Base-by-base conservation (phyloP, 2,113 vertebrate species). In the Gnathonemus longibarbis region DNA sequence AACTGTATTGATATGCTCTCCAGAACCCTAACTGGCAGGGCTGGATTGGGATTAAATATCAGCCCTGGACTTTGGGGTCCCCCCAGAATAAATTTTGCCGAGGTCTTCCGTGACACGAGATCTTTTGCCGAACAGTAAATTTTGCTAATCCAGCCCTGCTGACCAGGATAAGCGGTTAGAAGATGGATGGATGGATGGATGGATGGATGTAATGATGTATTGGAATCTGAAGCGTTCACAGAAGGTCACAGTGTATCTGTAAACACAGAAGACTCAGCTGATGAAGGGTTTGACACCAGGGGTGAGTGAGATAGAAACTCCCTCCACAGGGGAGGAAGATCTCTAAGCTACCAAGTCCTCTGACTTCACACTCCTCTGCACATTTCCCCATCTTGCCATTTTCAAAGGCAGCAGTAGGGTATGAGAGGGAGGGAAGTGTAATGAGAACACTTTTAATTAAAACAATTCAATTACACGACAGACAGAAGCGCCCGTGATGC, bases 401-500 rank as follows among this genome's bases (percentile, higher is more conserved):
- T 87, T 27, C 49, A 87, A 17, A 35, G 50, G n/a, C 27, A 42
- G 86, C 74, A 56, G 46, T 11, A 35, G 49, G 8, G 35, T 80
- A 17, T 31, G 24, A 27, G n/a, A 87, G 86, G 35, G 50, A 56
- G 50, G 11, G 52, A 56, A 17, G 1, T 35, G 15, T 87, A 35
- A 87, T 52, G 24, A 17, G n/a, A 39, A 39, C 35, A 58, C 15
- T 39, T 50, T 88, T 66, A 74, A 88, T 48, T 27, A 88, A 27
- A 27, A 70, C 27, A 88, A 70, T 70, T 58, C 45, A 74, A 66
- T 48, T 49, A 70, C 45, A 66, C 35, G 42, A 70, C 49, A 48
- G 90, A 92, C 86, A 93, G 90, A 93, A 90, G 91, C 92, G 83
- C 90, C 92, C 89, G 89, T 87, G 66, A 92, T 90, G 91, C 88